A percentile compares a stretch with the other conserved stretches of the same genome.
These are phyloP conservation scores for Calosoma granatense DNA, from an alignment of 1,140 invertebrate species.

Conservation along the genomic window DNA sequence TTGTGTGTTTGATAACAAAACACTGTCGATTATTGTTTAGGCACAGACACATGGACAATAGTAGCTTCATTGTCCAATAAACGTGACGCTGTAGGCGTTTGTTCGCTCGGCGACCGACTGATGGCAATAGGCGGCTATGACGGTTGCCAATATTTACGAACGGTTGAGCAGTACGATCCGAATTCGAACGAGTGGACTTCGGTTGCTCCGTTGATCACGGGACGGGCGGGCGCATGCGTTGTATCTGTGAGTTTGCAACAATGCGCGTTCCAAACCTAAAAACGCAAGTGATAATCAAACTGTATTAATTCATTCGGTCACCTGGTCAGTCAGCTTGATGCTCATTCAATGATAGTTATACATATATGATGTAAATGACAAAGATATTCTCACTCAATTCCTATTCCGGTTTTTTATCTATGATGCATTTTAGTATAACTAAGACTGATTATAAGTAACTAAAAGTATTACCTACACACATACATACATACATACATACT, in stretches of 20 bases:
- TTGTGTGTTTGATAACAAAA: constrained; percentile 1
- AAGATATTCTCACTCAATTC: too few species aligned
- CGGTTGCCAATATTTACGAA: constrained; percentile 82
- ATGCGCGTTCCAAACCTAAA: constrained; percentile 1
- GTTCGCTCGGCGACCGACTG: constrained; percentile 77
- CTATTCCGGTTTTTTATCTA: too few species aligned
- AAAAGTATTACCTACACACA: too few species aligned
- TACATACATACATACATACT: too few species aligned
- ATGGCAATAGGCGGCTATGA: constrained; percentile 92
- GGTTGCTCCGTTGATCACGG: constrained; percentile 62
- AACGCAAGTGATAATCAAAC: not conserved
- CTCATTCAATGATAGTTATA: too few species aligned
- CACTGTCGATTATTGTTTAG: constrained; percentile 20
- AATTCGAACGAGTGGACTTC: constrained; percentile 78
- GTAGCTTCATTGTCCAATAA: constrained; percentile 77
- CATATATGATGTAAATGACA: too few species aligned
- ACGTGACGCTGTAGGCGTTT: constrained; percentile 85
- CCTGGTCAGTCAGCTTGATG: too few species aligned
- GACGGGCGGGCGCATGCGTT: constrained; percentile 79
- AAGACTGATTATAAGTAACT: too few species aligned
- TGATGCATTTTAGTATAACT: too few species aligned
- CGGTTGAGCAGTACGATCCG: constrained; percentile 89
- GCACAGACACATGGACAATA: constrained; percentile 81
- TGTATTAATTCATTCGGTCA: not conserved
- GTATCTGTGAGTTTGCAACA: constrained; percentile 42